Percentiles rank a stretch among this genome's conserved stretches.
phyloP scores from a whole-genome alignment of 2,797 vertebrate species.

The Peromyscus melanophrys region DNA sequence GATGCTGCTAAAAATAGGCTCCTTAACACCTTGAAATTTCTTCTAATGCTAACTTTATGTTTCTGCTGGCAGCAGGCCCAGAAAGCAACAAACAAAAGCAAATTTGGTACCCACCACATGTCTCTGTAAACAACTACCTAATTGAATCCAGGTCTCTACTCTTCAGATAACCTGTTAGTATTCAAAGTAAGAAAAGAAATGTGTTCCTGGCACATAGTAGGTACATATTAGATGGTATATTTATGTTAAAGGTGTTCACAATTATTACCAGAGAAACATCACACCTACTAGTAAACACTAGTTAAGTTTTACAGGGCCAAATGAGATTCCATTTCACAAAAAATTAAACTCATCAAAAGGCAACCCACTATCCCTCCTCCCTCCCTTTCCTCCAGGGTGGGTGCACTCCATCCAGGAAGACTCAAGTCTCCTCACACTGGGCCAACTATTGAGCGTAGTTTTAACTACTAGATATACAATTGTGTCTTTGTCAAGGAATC shows the following conservation, averaged over 20 bases:
- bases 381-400: background rate
- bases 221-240: background rate
- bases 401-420: background rate
- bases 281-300: slow-evolving; percentile 17
- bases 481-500: slow-evolving; percentile 37
- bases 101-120: background rate
- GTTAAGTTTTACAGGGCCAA: slow-evolving; percentile 12
- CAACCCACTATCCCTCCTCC: background rate
- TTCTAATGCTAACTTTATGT: slow-evolving; percentile 43
- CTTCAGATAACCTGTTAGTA: background rate
- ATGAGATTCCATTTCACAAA: slow-evolving; percentile 17
- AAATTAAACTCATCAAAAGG: background rate
- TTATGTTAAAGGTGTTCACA: background rate
- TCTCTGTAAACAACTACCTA: background rate
- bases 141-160: background rate
- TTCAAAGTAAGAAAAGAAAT: slow-evolving; percentile 25
- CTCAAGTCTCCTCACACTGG: background rate
- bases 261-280: slow-evolving; percentile 39
- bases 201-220: slow-evolving; percentile 1
- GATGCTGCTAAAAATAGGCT: slow-evolving; percentile 42
- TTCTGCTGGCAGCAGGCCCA: background rate
- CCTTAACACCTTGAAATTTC: slow-evolving; percentile 12
- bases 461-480: background rate
- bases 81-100: background rate
- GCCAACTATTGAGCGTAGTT: slow-evolving; percentile 45